A percentile compares a stretch with the other conserved stretches of the same genome.
Conservation (phyloP, 2,888 invertebrate genomes). For the Campoplex capitator region DNA sequence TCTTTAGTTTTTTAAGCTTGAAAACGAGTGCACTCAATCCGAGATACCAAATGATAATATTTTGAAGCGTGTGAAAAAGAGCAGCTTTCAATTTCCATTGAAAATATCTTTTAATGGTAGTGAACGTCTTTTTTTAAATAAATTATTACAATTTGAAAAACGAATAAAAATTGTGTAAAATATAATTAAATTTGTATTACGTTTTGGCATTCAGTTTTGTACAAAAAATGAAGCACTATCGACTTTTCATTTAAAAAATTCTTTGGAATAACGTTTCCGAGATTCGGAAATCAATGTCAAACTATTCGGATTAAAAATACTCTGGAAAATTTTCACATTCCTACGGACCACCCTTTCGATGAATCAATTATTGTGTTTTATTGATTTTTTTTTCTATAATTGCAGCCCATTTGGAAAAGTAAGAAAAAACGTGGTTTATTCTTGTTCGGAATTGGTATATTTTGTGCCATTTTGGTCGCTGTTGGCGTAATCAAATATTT, state of each 20-base stretch:
- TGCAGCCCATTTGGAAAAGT: neutral
- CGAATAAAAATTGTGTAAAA: neutral
- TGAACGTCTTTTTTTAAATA: neutral
- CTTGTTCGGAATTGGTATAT: neutral
- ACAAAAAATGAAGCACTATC: neutral
- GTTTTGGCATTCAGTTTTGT: neutral
- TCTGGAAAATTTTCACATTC: neutral
- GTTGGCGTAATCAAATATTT: neutral
- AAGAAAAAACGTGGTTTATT: neutral
- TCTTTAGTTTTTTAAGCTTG: neutral
- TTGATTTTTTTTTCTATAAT: neutral
- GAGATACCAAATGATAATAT: neutral
- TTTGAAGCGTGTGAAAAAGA: neutral
- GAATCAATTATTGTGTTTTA: neutral
- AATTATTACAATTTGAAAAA: neutral
- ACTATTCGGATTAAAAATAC: neutral
- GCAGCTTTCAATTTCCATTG: neutral
- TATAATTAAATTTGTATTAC: neutral
- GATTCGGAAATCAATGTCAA: neutral
- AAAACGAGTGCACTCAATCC: neutral
- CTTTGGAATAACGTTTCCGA: neutral
- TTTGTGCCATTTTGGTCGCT: neutral
- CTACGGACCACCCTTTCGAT: neutral
- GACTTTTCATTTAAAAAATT: neutral
- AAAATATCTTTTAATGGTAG: neutral